phyloP scores from a whole-genome alignment of 2,797 vertebrate species.

The Petrocephalus sullivani region DNA sequence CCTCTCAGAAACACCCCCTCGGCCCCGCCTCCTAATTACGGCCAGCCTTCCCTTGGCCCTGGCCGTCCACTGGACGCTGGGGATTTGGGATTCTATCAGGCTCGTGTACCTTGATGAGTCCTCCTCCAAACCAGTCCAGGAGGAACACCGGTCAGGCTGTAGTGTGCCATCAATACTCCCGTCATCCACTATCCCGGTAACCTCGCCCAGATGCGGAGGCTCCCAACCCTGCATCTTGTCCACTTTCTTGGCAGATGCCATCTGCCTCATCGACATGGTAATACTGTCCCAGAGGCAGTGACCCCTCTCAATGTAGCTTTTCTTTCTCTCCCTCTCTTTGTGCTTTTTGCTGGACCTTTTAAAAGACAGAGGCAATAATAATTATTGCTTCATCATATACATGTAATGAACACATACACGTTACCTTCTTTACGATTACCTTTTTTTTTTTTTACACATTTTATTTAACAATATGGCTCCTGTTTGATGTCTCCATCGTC shows the following conservation, averaged over 20 bases:
- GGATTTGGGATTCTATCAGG: conserved; percentile 74
- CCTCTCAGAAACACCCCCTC: conserved; percentile 82
- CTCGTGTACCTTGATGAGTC: conserved; percentile 85
- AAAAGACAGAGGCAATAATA: conserved; percentile 4
- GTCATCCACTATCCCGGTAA: conserved; percentile 49
- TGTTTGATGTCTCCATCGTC: not conserved
- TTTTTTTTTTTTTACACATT: not conserved
- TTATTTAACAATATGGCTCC: not conserved
- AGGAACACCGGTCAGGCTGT: conserved; percentile 44
- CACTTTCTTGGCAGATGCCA: conserved; percentile 73
- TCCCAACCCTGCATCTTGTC: conserved; percentile 94
- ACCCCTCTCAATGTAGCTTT: conserved; percentile 52
- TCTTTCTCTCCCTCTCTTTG: conserved; percentile 65
- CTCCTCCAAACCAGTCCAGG: conserved; percentile 78
- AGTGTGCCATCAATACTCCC: conserved; percentile 37
- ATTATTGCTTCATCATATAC: not conserved
- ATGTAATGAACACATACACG: not conserved
- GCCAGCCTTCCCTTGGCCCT: conserved; percentile 87
- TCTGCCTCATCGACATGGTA: conserved; percentile 82
- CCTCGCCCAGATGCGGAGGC: conserved; percentile 63
- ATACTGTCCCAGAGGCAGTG: conserved; percentile 92
- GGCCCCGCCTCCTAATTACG: conserved; percentile 83
- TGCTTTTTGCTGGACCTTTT: conserved; percentile 57
- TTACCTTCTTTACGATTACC: not conserved
- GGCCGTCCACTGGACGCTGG: conserved; percentile 78